A percentile compares a stretch with the other conserved stretches of the same genome.
Conservation (phyloP, 2,113 vertebrate genomes). For the Sminthopsis crassicaudata region DNA sequence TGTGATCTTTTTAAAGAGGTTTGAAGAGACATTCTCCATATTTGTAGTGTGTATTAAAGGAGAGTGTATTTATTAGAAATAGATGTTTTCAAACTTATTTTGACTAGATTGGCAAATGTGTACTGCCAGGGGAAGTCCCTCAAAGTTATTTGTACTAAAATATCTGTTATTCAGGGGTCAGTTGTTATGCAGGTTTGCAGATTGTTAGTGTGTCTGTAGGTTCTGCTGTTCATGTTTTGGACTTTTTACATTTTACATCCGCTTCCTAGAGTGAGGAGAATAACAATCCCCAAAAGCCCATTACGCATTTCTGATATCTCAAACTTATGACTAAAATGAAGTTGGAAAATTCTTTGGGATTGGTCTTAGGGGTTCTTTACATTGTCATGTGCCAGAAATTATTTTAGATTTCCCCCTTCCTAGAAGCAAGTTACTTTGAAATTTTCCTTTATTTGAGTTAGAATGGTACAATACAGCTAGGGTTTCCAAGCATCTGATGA, state of each 20-base stretch:
- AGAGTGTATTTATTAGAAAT: background rate
- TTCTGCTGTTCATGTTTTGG: slow-evolving; percentile 30
- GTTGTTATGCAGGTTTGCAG: background rate
- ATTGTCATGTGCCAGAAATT: background rate
- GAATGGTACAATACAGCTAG: background rate
- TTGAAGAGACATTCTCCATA: slow-evolving; percentile 11
- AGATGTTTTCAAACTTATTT: background rate
- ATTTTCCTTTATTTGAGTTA: slow-evolving; percentile 1
- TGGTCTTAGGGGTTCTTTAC: slow-evolving; percentile 39
- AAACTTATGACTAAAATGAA: slow-evolving; percentile 63
- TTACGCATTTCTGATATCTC: slow-evolving; percentile 8
- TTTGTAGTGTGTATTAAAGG: background rate
- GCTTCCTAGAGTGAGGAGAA: slow-evolving; percentile 33
- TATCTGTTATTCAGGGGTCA: slow-evolving; percentile 3
- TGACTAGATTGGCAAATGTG: background rate
- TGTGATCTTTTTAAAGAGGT: slow-evolving; percentile 3
- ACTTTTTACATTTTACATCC: slow-evolving; percentile 39
- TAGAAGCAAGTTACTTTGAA: slow-evolving; percentile 17
- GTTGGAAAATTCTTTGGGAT: slow-evolving; percentile 56
- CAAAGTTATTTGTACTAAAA: slow-evolving; percentile 3
- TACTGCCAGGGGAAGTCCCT: background rate
- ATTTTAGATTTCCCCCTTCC: slow-evolving; percentile 33
- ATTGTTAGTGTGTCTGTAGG: slow-evolving; percentile 45
- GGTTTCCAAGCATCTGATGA: background rate
- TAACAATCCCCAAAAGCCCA: slow-evolving; percentile 22